Evolutionary conservation across 2,888 invertebrate genomes (phyloP), one percentile per base, ranked within the genome.

Genomic region (Limnephilus marmoratus): DNA sequence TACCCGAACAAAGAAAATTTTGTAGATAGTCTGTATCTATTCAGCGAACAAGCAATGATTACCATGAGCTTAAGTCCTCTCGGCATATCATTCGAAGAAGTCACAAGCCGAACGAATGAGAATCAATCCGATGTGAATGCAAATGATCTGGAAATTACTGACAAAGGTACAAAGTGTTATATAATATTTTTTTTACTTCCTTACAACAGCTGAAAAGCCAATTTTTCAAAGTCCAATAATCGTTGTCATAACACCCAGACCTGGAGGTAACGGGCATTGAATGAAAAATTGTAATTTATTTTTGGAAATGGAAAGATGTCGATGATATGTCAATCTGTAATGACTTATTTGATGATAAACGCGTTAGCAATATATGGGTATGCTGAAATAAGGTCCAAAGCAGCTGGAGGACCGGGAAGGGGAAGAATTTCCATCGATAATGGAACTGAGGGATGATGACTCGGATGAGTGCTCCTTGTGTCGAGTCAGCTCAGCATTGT

Each of bases 11-110:
- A 68, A n/a, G 68, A 68, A 68, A 68, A 68, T 68, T 68, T 68
- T 68, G 68, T 68, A 68, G 68, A 68, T n/a, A 24, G 68, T 68
- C 68, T 68, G 68, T 68, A 68, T 68, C 68, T 68, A 68, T n/a
- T 68, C 68, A 68, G 68, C 68, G 68, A 68, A 68, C 68, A 68
- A 68, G 68, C 68, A 68, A 68, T 68, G 68, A n/a, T 68, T 68
- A 68, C 68, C 0, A n/a, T 68, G 68, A n/a, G n/a, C 24, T n/a
- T 68, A 24, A 68, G 68, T 68, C 68, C 68, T n/a, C 68, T 68
- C 9, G 68, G 24, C 68, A 24, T n/a, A n/a, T 68, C 68, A 68
- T 68, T 68, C 68, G 68, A 68, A 9, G n/a, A 24, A 68, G 68
- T n/a, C 68, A 68, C 68, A 1, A 68, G n/a, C 68, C 68, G 9